Evolutionary conservation across 2,888 invertebrate genomes (phyloP), one percentile per base, ranked within the genome.

Genomic region (Plagodis dolabraria): DNA sequence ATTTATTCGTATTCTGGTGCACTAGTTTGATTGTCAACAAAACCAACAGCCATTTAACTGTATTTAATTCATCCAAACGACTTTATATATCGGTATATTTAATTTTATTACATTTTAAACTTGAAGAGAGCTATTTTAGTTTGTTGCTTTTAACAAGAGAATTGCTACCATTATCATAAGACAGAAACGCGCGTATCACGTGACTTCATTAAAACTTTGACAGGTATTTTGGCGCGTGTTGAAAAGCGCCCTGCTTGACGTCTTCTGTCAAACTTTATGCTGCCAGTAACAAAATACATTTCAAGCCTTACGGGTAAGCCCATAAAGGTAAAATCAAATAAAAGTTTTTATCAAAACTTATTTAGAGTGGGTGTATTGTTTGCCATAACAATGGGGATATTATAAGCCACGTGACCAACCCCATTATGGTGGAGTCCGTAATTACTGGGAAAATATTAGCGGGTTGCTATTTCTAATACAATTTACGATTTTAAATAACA

Each of bases 201-300:
- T 79, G 77, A 72, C 81, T 66, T 79, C 72, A 78, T 83, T 83
- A 77, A 71, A 78, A 77, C 59, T 76, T 75, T 84, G 84, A 82
- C 83, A 82, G 82, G 74, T 80, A 76, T 82, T 82, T 83, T 78
- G 76, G 77, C 74, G 76, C 75, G 72, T 61, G 71, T 71, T 47
- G 47, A 65, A 69, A 68, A 58, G 53, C 40, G 36, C 68, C 58
- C 75, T 67, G 70, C 67, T 67, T 80, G 76, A 75, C 72, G 74
- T 72, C 71, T 45, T 6, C 55, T 59, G 53, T 58, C 61, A 60
- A 61, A 59, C 47, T 60, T 53, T 47, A 42, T 52, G 47, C 34
- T 53, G 10, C 45, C 6, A 57, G 9, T 9, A 12, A 4, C n/a
- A 33, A 53, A 49, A 9, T 36, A 6, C 36, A 57, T 43, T 49